Conservation (phyloP, 1,140 invertebrate genomes). For the Heliconius congener region DNA sequence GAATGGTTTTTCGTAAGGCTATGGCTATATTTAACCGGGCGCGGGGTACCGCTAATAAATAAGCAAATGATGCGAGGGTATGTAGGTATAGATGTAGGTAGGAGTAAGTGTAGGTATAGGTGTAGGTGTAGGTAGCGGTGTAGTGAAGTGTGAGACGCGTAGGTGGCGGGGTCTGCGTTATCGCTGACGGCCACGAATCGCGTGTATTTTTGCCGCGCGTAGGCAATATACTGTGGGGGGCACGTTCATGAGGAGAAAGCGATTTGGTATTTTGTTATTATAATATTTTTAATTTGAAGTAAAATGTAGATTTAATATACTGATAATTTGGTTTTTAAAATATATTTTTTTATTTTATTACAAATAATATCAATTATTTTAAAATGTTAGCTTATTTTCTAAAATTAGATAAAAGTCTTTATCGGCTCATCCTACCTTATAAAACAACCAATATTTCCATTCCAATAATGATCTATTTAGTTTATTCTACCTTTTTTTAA, state of each 20-base stretch:
- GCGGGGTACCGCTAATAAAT: slow-evolving; percentile 46
- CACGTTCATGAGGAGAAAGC: slow-evolving; percentile 17
- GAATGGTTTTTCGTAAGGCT: slow-evolving; percentile 32
- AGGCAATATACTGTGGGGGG: slow-evolving; percentile 43
- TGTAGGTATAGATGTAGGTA: slow-evolving; percentile 1
- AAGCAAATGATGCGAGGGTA: slow-evolving; percentile 26
- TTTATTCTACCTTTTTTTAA: no score
- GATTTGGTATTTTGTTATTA: neutral
- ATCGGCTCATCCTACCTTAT: no score
- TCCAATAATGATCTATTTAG: no score
- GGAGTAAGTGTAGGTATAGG: slow-evolving; percentile 43
- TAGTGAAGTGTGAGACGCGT: slow-evolving; percentile 43
- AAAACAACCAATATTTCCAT: no score
- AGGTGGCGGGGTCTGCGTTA: slow-evolving; percentile 48
- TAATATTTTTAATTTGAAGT: no score
- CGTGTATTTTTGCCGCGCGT: slow-evolving; percentile 61
- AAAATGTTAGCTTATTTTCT: no score
- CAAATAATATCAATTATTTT: no score
- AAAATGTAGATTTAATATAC: no score
- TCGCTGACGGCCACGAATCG: slow-evolving; percentile 54
- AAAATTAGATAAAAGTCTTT: no score
- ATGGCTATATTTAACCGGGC: slow-evolving; percentile 47
- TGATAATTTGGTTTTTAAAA: no score
- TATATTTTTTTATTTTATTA: no score
- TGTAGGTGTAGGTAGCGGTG: slow-evolving; percentile 26